A percentile compares a stretch with the other conserved stretches of the same genome.
These are phyloP conservation scores for Yoshiicerus persimilis DNA, from an alignment of 1,140 invertebrate genomes.

Conservation along the genomic window DNA sequence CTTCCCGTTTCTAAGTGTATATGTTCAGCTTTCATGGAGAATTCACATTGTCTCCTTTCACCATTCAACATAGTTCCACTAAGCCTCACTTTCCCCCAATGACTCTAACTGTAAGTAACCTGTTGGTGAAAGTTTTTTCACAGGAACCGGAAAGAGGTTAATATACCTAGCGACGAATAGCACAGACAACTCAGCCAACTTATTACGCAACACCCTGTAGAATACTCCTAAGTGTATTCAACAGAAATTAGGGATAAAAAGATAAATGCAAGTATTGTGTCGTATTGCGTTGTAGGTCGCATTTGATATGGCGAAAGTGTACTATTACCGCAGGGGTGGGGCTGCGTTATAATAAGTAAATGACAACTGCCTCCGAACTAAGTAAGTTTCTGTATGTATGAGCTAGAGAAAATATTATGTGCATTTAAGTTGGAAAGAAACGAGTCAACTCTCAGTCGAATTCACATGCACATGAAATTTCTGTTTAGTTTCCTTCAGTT, in stretches of 20 bases:
- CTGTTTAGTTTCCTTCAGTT: background rate
- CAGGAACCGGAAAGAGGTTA: background rate
- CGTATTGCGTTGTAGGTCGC: too few relatives aligned
- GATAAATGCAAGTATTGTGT: background rate
- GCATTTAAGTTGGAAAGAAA: slow-evolving; percentile 10
- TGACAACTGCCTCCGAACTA: too few relatives aligned
- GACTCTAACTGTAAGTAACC: background rate
- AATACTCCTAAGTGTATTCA: background rate
- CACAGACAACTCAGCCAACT: background rate
- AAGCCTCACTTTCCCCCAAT: background rate
- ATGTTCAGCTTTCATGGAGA: background rate
- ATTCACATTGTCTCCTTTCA: background rate
- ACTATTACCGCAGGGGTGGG: too few relatives aligned
- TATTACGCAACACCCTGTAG: background rate
- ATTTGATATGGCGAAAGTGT: too few relatives aligned
- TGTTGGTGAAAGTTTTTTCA: background rate
- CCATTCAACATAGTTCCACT: background rate
- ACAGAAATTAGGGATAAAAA: background rate
- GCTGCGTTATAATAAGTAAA: too few relatives aligned
- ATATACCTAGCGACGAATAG: background rate
- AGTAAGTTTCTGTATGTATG: background rate
- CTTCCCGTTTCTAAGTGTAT: background rate
- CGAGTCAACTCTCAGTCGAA: background rate
- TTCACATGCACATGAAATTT: background rate
- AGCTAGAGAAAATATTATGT: background rate